phyloP scores from a whole-genome alignment of 2,113 vertebrate species.

The Puma concolor region DNA sequence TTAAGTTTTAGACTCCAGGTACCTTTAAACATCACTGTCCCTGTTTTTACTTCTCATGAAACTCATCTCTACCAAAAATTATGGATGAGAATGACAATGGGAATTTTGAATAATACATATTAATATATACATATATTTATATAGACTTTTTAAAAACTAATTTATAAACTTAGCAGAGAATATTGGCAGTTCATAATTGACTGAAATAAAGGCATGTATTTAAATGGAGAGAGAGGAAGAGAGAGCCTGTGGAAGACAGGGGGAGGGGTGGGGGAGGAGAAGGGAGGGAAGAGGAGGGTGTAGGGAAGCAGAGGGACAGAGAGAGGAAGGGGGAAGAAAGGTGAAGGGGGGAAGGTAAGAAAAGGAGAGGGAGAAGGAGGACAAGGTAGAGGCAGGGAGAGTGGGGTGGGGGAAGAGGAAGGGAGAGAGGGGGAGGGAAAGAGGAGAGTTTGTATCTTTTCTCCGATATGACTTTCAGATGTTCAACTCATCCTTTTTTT shows the following conservation, averaged over 20 bases:
- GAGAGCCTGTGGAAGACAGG: background rate
- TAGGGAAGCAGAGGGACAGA: too few species aligned
- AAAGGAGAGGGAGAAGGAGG: background rate
- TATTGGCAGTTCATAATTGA: background rate
- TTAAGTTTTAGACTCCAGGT: background rate
- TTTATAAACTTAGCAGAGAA: background rate
- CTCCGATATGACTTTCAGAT: background rate
- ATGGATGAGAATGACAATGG: background rate
- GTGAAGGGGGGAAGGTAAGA: too few species aligned
- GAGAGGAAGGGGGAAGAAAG: background rate
- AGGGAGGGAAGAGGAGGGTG: background rate
- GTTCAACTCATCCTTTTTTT: background rate
- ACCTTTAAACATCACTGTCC: background rate
- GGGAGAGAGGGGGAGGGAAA: background rate
- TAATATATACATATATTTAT: too few species aligned
- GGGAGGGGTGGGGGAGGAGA: too few species aligned
- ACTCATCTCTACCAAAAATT: background rate
- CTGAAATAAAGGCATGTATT: background rate
- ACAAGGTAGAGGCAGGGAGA: background rate
- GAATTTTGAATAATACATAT: background rate
- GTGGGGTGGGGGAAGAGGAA: background rate
- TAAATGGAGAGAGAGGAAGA: background rate
- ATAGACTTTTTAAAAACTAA: background rate
- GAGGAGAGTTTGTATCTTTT: background rate
- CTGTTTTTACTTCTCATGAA: background rate